Evolutionary conservation across 2,888 invertebrate species (phyloP).

Genomic region (Eulithis testata): DNA sequence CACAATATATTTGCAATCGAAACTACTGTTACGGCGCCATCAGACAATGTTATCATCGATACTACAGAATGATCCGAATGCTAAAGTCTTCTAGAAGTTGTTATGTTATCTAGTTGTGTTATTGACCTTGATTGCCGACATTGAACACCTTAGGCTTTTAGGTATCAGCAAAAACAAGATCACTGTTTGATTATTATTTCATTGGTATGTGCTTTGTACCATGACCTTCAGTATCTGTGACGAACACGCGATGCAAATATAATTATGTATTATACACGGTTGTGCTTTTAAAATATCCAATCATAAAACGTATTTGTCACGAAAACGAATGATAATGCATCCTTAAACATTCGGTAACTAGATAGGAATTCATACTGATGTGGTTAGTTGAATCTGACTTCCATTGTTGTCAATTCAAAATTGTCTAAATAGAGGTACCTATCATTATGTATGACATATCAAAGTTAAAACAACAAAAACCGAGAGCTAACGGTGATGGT

Average conservation of each 20-base stretch:
- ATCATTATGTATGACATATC: constrained; percentile 18
- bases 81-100: neutral
- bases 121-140: neutral
- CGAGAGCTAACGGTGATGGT: neutral
- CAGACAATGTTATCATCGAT: too few relatives aligned
- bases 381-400: neutral
- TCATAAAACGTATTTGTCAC: neutral
- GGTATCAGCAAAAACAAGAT: constrained; percentile 1
- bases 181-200: neutral
- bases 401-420: neutral
- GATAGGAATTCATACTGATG: neutral
- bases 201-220: constrained; percentile 3
- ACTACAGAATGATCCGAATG: neutral
- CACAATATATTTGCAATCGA: neutral
- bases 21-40: too few relatives aligned
- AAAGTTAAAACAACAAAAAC: constrained; percentile 9
- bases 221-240: constrained; percentile 7
- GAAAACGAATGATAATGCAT: neutral
- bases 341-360: neutral
- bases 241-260: constrained; percentile 14
- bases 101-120: neutral
- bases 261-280: constrained; percentile 19
- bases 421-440: neutral
- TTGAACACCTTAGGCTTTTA: neutral
- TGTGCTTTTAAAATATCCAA: constrained; percentile 24